phyloP scores from a whole-genome alignment of 2,888 invertebrate genomes.

The Thysanoteuthis rhombus region DNA sequence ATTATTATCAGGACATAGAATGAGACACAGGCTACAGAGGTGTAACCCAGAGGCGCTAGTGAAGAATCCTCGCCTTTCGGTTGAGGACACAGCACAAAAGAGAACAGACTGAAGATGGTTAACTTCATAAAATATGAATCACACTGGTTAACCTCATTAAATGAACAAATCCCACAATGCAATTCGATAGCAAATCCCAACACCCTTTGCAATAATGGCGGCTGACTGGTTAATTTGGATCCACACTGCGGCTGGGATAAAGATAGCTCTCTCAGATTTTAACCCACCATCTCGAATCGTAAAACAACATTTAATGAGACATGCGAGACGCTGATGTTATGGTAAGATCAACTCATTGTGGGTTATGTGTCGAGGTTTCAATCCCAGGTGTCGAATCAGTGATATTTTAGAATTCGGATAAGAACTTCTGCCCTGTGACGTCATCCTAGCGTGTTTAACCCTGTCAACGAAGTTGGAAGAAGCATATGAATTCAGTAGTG shows the following conservation, averaged over 20 bases:
- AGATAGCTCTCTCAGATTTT: neutral
- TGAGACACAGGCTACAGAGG: neutral
- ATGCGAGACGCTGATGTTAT: neutral
- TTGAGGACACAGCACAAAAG: too few relatives aligned
- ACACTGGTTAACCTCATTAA: neutral
- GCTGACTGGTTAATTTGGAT: neutral
- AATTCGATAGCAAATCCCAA: neutral
- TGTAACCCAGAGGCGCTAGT: neutral
- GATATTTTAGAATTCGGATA: neutral
- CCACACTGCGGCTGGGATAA: neutral
- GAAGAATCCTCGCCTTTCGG: neutral
- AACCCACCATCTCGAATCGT: neutral
- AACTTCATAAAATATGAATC: conserved; percentile 1
- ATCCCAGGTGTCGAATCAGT: too few relatives aligned
- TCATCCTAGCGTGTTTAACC: too few relatives aligned
- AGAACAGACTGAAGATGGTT: neutral
- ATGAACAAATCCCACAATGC: neutral
- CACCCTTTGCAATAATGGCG: neutral
- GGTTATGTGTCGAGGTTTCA: neutral
- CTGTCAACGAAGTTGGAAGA: too few relatives aligned
- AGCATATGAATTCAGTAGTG: too few relatives aligned
- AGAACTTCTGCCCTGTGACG: too few relatives aligned
- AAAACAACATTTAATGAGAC: neutral
- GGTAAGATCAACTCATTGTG: neutral
- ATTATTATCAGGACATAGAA: neutral